These are phyloP conservation scores for Matsumyia berberina DNA, from an alignment of 2,888 invertebrate genomes.

Conservation along the genomic window DNA sequence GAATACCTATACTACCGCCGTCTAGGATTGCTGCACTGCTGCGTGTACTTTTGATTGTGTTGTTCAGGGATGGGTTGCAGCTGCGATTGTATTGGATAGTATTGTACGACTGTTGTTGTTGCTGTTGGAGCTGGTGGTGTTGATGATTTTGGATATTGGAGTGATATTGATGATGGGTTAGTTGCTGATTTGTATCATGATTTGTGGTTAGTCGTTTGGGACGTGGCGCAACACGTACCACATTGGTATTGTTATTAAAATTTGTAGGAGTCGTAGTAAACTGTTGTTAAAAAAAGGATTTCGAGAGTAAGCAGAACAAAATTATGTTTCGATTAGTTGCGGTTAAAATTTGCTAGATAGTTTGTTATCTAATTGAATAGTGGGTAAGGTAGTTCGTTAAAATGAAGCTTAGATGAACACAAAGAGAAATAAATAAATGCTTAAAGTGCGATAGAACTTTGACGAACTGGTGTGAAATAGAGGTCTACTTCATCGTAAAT, in stretches of 20 bases:
- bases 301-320: conserved; percentile 41
- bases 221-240: conserved; percentile 84
- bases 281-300: conserved; percentile 77
- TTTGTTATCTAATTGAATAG: conserved; percentile 35
- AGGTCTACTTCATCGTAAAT: too few species aligned
- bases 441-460: conserved; percentile 42
- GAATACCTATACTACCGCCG: conserved; percentile 54
- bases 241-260: conserved; percentile 87
- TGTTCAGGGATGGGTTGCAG: conserved; percentile 66
- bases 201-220: conserved; percentile 82
- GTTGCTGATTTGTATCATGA: conserved; percentile 77
- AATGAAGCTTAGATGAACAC: conserved; percentile 30
- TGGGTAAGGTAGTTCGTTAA: conserved; percentile 30
- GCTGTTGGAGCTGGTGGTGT: conserved; percentile 81
- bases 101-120: conserved; percentile 84
- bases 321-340: conserved; percentile 39
- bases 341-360: background rate
- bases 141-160: conserved; percentile 64
- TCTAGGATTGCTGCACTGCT: conserved; percentile 70
- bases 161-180: conserved; percentile 70
- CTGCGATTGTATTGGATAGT: conserved; percentile 80
- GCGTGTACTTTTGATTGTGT: conserved; percentile 67
- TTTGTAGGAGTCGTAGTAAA: conserved; percentile 85
- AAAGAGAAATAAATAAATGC: conserved; percentile 12
- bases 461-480: fast-evolving